A percentile compares a stretch with the other conserved stretches of the same genome.
phyloP scores from a whole-genome alignment of 2,113 vertebrate genomes.

The Sorex fumeus region DNA sequence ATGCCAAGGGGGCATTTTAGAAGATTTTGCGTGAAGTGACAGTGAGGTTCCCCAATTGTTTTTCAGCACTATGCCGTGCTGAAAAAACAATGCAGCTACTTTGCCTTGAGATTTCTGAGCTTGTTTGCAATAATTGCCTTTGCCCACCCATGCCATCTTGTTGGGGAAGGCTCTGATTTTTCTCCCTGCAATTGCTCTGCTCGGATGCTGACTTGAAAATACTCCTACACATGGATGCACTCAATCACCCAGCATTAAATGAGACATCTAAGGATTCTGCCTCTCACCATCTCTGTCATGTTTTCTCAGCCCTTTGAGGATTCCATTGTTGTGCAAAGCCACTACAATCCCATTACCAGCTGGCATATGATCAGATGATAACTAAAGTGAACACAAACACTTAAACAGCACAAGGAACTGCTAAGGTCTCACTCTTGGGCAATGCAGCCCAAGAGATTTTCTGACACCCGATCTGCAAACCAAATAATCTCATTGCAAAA shows the following conservation, averaged over 20 bases:
- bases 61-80: neutral
- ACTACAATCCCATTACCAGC: slow-evolving; percentile 81
- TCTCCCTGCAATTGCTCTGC: slow-evolving; percentile 8
- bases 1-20: slow-evolving; percentile 37
- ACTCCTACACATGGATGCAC: slow-evolving; percentile 74
- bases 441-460: slow-evolving; percentile 70
- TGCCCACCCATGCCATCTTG: neutral
- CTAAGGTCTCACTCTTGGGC: slow-evolving; percentile 67
- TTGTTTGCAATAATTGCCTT: slow-evolving; percentile 28
- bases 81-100: neutral
- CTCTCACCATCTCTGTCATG: slow-evolving; percentile 78
- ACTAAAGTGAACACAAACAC: slow-evolving; percentile 77
- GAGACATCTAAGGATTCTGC: slow-evolving; percentile 78
- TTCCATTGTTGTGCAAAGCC: slow-evolving; percentile 64
- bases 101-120: slow-evolving; percentile 43
- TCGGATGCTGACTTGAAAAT: slow-evolving; percentile 70
- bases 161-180: neutral
- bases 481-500: slow-evolving; percentile 66
- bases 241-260: slow-evolving; percentile 75
- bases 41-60: slow-evolving; percentile 41
- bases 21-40: slow-evolving; percentile 41
- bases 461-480: slow-evolving; percentile 74
- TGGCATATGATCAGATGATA: slow-evolving; percentile 80
- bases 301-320: slow-evolving; percentile 76
- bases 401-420: slow-evolving; percentile 78